Conservation (phyloP, 2,113 vertebrate genomes). For the Aspiorhynchus laticeps region DNA sequence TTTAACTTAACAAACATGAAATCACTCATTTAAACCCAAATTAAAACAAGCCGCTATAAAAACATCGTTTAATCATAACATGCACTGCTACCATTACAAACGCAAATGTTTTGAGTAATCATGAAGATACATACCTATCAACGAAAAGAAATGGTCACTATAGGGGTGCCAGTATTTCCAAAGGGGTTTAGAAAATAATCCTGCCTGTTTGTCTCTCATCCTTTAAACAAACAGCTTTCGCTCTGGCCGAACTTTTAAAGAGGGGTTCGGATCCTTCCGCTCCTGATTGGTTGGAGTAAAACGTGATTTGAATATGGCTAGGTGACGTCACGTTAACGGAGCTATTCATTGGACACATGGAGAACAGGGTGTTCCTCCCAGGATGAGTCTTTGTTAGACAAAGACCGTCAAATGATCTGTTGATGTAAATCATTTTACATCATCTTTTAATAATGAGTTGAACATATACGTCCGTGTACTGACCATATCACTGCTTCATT, state of each 20-base stretch:
- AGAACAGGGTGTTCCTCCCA: background rate
- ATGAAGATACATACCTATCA: slow-evolving; percentile 22
- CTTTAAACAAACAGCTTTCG: background rate
- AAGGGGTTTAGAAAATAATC: background rate
- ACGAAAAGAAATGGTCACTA: background rate
- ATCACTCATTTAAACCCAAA: background rate
- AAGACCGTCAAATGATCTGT: background rate
- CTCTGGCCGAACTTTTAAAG: slow-evolving; percentile 45
- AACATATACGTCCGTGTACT: background rate
- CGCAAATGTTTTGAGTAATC: no score
- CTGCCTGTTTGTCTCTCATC: slow-evolving; percentile 50
- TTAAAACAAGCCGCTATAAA: background rate
- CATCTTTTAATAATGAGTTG: background rate
- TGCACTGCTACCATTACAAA: background rate
- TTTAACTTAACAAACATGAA: background rate
- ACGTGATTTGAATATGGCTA: slow-evolving; percentile 50
- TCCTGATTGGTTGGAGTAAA: slow-evolving; percentile 51
- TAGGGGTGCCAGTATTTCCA: slow-evolving; percentile 38
- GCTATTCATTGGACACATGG: background rate
- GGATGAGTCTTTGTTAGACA: background rate
- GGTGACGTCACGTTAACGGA: slow-evolving; percentile 12
- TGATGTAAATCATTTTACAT: background rate
- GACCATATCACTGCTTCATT: background rate
- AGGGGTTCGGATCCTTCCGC: background rate
- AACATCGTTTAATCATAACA: background rate